Conservation (phyloP, 2,888 invertebrate species). For the Bruchidius siliquastri region DNA sequence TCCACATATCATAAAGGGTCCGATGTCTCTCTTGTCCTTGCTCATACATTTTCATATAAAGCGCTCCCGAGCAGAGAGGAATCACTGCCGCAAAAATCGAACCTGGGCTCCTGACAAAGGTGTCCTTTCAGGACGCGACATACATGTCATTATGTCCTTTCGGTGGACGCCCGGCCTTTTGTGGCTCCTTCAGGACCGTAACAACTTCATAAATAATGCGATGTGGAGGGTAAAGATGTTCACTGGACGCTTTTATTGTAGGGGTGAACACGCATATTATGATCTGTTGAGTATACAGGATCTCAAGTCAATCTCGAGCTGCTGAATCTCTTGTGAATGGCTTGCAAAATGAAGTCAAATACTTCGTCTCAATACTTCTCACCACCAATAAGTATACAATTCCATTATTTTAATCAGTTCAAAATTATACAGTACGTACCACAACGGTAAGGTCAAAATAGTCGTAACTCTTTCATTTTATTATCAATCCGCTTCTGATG, state of each 20-base stretch:
- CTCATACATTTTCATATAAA: neutral
- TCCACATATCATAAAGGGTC: neutral
- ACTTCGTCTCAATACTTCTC: too few relatives aligned
- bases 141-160: constrained; percentile 43
- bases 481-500: too few relatives aligned
- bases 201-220: constrained; percentile 46
- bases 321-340: too few relatives aligned
- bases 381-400: too few relatives aligned
- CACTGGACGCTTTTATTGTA: constrained; percentile 7
- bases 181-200: constrained; percentile 35
- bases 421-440: too few relatives aligned
- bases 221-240: constrained; percentile 38
- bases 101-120: constrained; percentile 39
- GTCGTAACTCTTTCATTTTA: too few relatives aligned
- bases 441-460: too few relatives aligned
- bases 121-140: constrained; percentile 35
- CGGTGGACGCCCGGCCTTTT: constrained; percentile 40
- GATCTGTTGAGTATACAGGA: too few relatives aligned
- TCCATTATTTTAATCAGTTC: too few relatives aligned
- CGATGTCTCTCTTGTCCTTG: neutral
- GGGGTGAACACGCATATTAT: neutral
- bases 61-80: constrained; percentile 5
- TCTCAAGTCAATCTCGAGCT: too few relatives aligned
- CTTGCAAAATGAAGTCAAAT: too few relatives aligned
- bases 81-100: constrained; percentile 34